These are phyloP conservation scores for Latheticus oryzae DNA, from an alignment of 2,888 invertebrate species.

Conservation along the genomic window DNA sequence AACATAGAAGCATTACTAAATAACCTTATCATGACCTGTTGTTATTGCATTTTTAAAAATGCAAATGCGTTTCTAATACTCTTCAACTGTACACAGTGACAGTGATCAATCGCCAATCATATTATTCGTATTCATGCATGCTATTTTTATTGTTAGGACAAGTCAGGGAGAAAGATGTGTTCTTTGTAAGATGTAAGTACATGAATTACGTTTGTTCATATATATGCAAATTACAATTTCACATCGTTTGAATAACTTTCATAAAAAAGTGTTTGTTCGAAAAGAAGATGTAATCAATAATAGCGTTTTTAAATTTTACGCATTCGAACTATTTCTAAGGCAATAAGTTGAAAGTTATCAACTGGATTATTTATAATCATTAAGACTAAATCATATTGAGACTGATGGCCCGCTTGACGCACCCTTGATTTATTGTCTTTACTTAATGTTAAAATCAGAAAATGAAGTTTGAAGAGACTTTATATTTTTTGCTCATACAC, in stretches of 20 bases:
- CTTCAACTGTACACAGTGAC: conserved; percentile 49
- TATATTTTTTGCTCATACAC: conserved; percentile 23
- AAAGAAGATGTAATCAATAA: no score
- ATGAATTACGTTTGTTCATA: conserved; percentile 31
- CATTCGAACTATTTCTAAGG: not conserved
- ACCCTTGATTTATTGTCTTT: conserved; percentile 54
- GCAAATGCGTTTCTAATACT: conserved; percentile 49
- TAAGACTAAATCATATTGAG: conserved; percentile 56
- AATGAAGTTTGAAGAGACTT: conserved; percentile 3
- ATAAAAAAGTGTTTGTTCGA: no score
- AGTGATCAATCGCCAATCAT: conserved; percentile 53
- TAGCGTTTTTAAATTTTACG: not conserved
- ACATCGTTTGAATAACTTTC: conserved; percentile 18
- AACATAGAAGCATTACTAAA: conserved; percentile 38
- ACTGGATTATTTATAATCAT: conserved; percentile 53
- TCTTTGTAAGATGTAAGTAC: conserved; percentile 24
- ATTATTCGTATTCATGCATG: conserved; percentile 44
- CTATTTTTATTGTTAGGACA: conserved; percentile 43
- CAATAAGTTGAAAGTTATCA: conserved; percentile 14
- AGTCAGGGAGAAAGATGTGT: conserved; percentile 44
- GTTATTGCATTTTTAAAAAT: conserved; percentile 37
- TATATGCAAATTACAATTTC: conserved; percentile 35
- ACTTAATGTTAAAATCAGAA: conserved; percentile 13
- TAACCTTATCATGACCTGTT: conserved; percentile 40
- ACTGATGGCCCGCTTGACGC: conserved; percentile 57